A percentile compares a stretch with the other conserved stretches of the same genome.
Conservation (phyloP, 1,140 invertebrate species). For the Drosophila kohkoa region DNA sequence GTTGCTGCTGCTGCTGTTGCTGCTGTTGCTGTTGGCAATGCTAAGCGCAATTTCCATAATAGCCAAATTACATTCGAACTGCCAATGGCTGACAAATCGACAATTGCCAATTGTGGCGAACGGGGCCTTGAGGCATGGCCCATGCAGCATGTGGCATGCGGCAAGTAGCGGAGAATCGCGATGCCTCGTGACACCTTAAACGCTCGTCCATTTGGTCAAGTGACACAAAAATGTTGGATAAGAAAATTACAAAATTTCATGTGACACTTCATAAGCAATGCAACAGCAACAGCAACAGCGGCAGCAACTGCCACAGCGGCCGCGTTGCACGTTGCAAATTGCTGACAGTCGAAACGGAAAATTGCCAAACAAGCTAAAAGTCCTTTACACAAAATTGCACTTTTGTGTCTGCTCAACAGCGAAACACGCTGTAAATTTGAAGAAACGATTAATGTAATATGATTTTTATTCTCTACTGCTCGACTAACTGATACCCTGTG, state of each 20-base stretch:
- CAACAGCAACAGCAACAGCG: not conserved
- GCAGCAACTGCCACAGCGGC: not conserved
- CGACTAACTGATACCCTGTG: no score
- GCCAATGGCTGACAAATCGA: conserved; percentile 55
- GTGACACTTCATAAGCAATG: conserved; percentile 67
- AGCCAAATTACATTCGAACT: conserved; percentile 59
- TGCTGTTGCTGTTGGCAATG: conserved; percentile 15
- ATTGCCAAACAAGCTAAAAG: conserved; percentile 12
- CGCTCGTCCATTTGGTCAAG: conserved; percentile 37
- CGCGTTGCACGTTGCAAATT: conserved; percentile 29
- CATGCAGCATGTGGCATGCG: not conserved
- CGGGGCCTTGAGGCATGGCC: not conserved
- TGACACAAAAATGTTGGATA: conserved; percentile 54
- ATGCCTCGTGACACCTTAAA: conserved; percentile 68
- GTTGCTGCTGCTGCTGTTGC: not conserved
- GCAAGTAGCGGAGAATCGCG: not conserved
- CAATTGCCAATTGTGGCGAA: conserved; percentile 17
- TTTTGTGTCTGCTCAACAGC: not conserved
- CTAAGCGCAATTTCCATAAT: conserved; percentile 70
- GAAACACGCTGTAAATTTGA: not conserved
- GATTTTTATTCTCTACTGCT: no score
- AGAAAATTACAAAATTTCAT: conserved; percentile 81
- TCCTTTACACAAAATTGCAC: not conserved
- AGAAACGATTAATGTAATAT: no score
- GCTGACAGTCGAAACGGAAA: conserved; percentile 22